Conservation (phyloP, 2,113 vertebrate genomes). For the Pavo muticus region DNA sequence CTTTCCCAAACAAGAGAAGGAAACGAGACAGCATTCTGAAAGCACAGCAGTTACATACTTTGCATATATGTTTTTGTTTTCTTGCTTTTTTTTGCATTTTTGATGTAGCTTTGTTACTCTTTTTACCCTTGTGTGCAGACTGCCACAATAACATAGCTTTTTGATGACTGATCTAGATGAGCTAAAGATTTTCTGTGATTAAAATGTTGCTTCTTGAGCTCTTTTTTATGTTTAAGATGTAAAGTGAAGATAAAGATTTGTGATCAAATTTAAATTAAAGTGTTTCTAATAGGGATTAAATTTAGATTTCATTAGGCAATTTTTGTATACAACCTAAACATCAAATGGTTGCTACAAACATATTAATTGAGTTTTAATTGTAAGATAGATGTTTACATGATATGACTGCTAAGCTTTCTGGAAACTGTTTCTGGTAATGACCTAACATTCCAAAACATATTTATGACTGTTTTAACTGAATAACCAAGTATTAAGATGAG, state of each 20-base stretch:
- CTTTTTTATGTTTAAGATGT: slow-evolving; percentile 22
- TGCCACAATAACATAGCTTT: not conserved
- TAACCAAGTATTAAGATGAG: slow-evolving; percentile 23
- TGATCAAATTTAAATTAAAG: slow-evolving; percentile 51
- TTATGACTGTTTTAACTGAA: slow-evolving; percentile 34
- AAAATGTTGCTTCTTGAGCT: not conserved
- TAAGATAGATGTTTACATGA: slow-evolving; percentile 44
- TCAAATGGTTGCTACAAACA: slow-evolving; percentile 56
- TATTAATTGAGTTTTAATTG: slow-evolving; percentile 69
- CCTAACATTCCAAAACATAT: slow-evolving; percentile 1
- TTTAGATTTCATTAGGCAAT: slow-evolving; percentile 41
- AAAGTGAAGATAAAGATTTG: slow-evolving; percentile 36
- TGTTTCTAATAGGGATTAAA: slow-evolving; percentile 40
- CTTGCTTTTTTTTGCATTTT: not conserved
- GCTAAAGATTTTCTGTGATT: not conserved
- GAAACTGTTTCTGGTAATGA: slow-evolving; percentile 52
- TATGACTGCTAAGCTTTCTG: slow-evolving; percentile 51
- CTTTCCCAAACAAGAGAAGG: not conserved
- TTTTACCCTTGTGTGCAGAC: not conserved
- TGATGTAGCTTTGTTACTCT: not conserved
- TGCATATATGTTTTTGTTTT: not conserved
- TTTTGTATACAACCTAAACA: slow-evolving; percentile 34
- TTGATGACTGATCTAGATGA: not conserved
- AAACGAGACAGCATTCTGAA: not conserved
- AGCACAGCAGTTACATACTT: not conserved